Percentiles rank a stretch among this genome's conserved stretches.
Evolutionary conservation across 2,888 invertebrate genomes (phyloP).

Genomic region (Luffia ferchaultella): DNA sequence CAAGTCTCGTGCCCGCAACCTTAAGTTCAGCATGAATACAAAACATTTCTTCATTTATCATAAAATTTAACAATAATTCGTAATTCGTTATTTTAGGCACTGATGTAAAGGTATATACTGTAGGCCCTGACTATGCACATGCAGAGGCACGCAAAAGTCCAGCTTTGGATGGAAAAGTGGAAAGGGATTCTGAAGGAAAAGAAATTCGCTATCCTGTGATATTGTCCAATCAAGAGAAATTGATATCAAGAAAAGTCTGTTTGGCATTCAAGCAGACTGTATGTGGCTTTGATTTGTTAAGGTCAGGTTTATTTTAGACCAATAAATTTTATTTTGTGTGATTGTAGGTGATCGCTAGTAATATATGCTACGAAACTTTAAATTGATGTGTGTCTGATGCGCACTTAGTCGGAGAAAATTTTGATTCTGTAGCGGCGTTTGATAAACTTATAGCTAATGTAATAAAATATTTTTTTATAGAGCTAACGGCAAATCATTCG

Average conservation of each 20-base stretch:
- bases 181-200: conserved; percentile 96
- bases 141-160: conserved; percentile 99
- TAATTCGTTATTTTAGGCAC: conserved; percentile 57
- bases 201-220: conserved; percentile 99
- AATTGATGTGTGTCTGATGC: no score
- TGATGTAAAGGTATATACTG: conserved; percentile 92
- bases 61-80: neutral
- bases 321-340: conserved; percentile 10
- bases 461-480: conserved; percentile 63
- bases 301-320: conserved; percentile 60
- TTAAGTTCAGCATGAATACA: no score
- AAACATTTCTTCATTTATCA: no score
- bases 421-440: no score
- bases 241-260: conserved; percentile 97
- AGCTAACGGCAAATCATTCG: conserved; percentile 98
- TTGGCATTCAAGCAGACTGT: conserved; percentile 97
- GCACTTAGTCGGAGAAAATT: no score
- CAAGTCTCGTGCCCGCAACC: no score
- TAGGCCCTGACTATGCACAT: conserved; percentile 99
- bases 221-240: conserved; percentile 94
- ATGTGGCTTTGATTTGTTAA: conserved; percentile 96
- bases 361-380: no score
- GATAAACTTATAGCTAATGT: no score
- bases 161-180: conserved; percentile 97
- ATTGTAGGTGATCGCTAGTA: no score